Evolutionary conservation across 2,888 invertebrate genomes (phyloP), one percentile per base, ranked within the genome.

Genomic region (Nymphalis polychloros): DNA sequence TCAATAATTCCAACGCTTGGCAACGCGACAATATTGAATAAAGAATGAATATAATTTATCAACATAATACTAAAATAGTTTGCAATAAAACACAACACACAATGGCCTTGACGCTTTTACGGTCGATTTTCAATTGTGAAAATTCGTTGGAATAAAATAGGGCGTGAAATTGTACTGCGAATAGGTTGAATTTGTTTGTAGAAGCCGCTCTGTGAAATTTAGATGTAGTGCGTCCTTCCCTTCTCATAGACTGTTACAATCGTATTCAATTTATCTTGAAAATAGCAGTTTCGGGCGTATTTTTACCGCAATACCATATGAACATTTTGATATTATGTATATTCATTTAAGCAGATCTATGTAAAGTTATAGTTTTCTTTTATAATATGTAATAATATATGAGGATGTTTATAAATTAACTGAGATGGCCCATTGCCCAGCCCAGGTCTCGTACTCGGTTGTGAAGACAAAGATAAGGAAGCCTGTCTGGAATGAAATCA

Each of bases 111-210:
- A 78, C 80, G 79, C 77, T 79, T 81, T 84, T 82, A 82, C 84
- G 82, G 81, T 78, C 86, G 81, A 84, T 85, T 87, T 88, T 87
- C 86, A 86, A 87, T 86, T 86, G 85, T 80, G 84, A 82, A 87
- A 89, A 86, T 87, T 86, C 82, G 84, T 83, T 81, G 79, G 79
- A 80, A 82, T 88, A 88, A 90, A 92, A 90, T 92, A 89, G 85
- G 85, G 87, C 91, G 88, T 89, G 87, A 90, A 92, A 92, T 90
- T 88, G 88, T 84, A 82, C 81, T 79, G 79, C 77, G 83, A 87
- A 90, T 86, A 82, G 87, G 81, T 81, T 78, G 84, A 85, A 89
- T 90, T 91, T 92, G 90, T 91, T 91, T 90, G 86, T 84, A 82
- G 81, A 83, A 83, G 80, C 79, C 80, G 77, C 80, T 81, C 81